Evolutionary conservation across 2,888 invertebrate species (phyloP), one percentile per base, ranked within the genome.

Genomic region (Helobdella robusta): DNA sequence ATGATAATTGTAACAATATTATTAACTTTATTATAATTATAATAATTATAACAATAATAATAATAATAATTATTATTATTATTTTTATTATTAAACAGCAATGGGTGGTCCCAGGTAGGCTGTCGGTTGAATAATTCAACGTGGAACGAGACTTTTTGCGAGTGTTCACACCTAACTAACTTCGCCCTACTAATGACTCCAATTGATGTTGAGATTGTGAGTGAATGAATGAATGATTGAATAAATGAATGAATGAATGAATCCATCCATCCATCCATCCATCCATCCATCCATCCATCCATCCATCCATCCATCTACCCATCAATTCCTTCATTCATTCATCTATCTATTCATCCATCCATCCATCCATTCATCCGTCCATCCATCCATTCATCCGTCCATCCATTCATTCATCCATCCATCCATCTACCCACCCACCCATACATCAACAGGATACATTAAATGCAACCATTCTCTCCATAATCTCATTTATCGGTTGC

Each of bases 401-500:
- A n/a, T n/a, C n/a, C n/a, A n/a, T n/a, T n/a, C n/a, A n/a, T n/a
- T n/a, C n/a, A n/a, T n/a, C n/a, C n/a, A n/a, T n/a, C n/a, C n/a
- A n/a, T n/a, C n/a, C n/a, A n/a, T n/a, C n/a, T n/a, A n/a, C n/a
- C n/a, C n/a, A n/a, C n/a, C n/a, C n/a, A n/a, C n/a, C n/a, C n/a
- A n/a, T n/a, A 6, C 6, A 8, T 28, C 20, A 20, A 23, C 62
- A 61, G 66, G 61, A 44, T 30, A 40, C 28, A 20, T 32, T n/a
- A 15, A 67, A 25, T 25, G 40, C 3, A 34, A 15, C 36, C 8
- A 63, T 67, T 3, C 64, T 73, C 61, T 66, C 70, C 52, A 68
- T 70, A 15, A 71, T 73, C 28, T 68, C 72, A 1, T 60, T 69
- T 15, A 56, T 71, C 18, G 73, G 73, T 2, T 71, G 72, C 68